Conservation (phyloP, 2,888 invertebrate species). For the Anorthoa munda region DNA sequence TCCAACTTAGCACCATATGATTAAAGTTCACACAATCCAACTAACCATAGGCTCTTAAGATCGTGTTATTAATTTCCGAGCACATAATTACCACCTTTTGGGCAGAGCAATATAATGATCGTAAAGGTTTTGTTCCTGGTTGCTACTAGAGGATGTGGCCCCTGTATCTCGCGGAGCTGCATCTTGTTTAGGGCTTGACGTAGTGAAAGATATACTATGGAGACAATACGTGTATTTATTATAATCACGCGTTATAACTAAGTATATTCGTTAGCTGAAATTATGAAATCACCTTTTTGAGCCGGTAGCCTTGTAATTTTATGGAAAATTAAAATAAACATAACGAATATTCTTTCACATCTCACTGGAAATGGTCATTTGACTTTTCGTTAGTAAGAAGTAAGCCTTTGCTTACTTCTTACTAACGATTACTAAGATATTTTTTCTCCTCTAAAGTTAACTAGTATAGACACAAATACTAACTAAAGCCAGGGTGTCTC, state of each 20-base stretch:
- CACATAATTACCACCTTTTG: conserved; percentile 53
- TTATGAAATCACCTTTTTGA: background rate
- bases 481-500: too few species aligned
- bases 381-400: background rate
- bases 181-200: conserved; percentile 69
- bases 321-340: background rate
- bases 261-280: background rate
- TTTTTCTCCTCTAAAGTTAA: too few species aligned
- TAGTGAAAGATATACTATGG: conserved; percentile 68
- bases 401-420: too few species aligned
- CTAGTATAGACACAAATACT: too few species aligned
- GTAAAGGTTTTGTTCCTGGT: conserved; percentile 79
- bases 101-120: conserved; percentile 45
- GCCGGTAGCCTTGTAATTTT: background rate
- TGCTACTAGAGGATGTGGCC: conserved; percentile 80
- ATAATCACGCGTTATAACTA: fast-evolving
- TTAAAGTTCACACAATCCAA: conserved; percentile 34
- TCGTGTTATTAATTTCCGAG: conserved; percentile 47
- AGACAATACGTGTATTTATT: background rate
- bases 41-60: conserved; percentile 24
- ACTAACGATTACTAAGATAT: too few species aligned
- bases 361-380: background rate
- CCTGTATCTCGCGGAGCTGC: conserved; percentile 75
- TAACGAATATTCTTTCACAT: background rate
- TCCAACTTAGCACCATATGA: conserved; percentile 8